These are phyloP conservation scores for Baryphthengus martii DNA, from an alignment of 2,113 vertebrate genomes.

Conservation along the genomic window DNA sequence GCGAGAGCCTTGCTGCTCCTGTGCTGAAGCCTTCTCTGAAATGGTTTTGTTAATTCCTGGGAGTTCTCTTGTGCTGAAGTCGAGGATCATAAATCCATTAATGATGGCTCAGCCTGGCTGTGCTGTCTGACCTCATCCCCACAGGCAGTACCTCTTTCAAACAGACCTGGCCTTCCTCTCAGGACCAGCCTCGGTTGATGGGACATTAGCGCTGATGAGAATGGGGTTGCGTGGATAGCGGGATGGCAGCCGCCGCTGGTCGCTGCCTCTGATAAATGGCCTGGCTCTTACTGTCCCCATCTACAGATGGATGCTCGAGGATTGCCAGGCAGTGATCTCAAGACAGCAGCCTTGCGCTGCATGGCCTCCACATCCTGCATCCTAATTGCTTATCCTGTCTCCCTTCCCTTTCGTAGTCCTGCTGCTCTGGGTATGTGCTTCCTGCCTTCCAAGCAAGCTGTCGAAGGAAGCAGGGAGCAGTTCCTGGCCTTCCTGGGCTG, in stretches of 20 bases:
- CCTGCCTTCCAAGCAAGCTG: background rate
- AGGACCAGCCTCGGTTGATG: background rate
- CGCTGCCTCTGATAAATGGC: background rate
- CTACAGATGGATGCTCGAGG: background rate
- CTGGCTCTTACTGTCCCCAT: background rate
- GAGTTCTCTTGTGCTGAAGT: background rate
- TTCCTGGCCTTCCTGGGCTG: background rate
- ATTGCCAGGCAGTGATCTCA: background rate
- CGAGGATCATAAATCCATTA: background rate
- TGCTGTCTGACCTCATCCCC: background rate
- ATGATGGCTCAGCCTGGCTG: background rate
- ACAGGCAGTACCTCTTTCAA: background rate
- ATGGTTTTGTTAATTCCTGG: background rate
- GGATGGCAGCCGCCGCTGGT: rapidly evolving
- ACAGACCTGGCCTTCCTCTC: background rate
- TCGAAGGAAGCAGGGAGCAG: background rate
- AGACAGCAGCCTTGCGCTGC: background rate
- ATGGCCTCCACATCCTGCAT: background rate
- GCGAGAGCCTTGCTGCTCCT: background rate
- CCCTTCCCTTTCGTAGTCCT: background rate
- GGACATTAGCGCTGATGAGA: background rate
- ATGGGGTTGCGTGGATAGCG: background rate
- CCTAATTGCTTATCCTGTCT: background rate
- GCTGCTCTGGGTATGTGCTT: background rate
- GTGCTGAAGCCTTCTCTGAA: background rate